These are phyloP conservation scores for Monopis laevigella DNA, from an alignment of 2,888 invertebrate species.

Conservation along the genomic window DNA sequence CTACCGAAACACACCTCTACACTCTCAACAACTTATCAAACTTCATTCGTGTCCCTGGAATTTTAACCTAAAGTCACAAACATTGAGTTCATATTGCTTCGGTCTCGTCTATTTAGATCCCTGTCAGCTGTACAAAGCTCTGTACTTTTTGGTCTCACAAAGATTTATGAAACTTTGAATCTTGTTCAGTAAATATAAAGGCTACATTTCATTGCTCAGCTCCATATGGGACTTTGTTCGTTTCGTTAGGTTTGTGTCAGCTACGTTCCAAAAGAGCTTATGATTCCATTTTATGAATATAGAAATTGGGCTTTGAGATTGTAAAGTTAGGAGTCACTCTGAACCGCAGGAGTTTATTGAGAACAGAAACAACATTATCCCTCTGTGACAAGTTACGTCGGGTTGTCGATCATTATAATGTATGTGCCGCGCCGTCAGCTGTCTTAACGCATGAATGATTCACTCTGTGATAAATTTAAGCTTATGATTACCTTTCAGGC, in stretches of 20 bases:
- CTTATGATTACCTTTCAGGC: conserved; percentile 67
- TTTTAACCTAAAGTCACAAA: conserved; percentile 19
- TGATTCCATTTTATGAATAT: not conserved
- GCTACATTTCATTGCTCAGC: conserved; percentile 30
- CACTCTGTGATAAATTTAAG: conserved; percentile 66
- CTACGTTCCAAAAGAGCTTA: not conserved
- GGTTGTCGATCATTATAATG: conserved; percentile 66
- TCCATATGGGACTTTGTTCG: conserved; percentile 48
- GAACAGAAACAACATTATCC: conserved; percentile 63
- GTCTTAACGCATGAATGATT: conserved; percentile 65
- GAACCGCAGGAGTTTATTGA: conserved; percentile 20
- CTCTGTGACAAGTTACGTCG: conserved; percentile 62
- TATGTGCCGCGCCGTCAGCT: conserved; percentile 65
- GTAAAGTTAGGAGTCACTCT: conserved; percentile 21
- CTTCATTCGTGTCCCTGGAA: conserved; percentile 20
- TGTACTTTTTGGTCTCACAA: conserved; percentile 12
- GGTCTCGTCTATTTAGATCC: conserved; percentile 24
- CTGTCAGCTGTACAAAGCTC: conserved; percentile 38
- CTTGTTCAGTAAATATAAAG: conserved; percentile 30
- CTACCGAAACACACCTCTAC: conserved; percentile 30
- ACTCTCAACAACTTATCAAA: conserved; percentile 31
- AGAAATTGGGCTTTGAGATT: conserved; percentile 16
- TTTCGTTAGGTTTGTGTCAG: conserved; percentile 48
- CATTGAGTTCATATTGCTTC: conserved; percentile 20
- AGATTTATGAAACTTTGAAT: conserved; percentile 31